Conservation (phyloP, 2,888 invertebrate genomes). For the Nephrotoma appendiculata region DNA sequence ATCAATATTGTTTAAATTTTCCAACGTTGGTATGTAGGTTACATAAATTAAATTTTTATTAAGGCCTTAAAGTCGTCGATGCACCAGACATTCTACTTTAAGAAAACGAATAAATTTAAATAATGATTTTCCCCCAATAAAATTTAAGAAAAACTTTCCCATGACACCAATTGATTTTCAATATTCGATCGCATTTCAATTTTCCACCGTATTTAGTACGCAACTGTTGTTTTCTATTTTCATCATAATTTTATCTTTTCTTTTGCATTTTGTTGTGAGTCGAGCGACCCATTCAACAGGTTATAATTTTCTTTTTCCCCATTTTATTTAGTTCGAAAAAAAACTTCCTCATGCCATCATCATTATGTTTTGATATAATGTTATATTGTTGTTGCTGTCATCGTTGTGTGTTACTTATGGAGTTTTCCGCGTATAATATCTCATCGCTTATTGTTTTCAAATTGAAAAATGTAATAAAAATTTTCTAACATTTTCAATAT, state of each 20-base stretch:
- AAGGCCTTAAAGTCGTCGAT: too few species aligned
- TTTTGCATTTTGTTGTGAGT: not conserved
- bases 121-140: too few species aligned
- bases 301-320: not conserved
- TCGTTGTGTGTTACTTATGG: not conserved
- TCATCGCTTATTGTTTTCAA: not conserved
- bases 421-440: not conserved
- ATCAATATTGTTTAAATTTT: too few species aligned
- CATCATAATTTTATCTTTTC: not conserved
- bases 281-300: not conserved
- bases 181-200: not conserved
- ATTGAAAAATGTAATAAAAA: not conserved
- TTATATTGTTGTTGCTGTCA: not conserved
- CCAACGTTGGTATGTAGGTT: too few species aligned
- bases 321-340: not conserved
- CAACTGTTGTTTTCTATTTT: not conserved
- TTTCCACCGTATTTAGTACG: not conserved
- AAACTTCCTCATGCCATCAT: not conserved
- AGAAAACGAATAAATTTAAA: too few species aligned
- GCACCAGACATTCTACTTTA: too few species aligned
- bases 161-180: not conserved
- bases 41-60: too few species aligned
- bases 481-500: not conserved
- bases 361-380: not conserved
- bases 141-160: not conserved